A percentile compares a stretch with the other conserved stretches of the same genome.
Conservation (phyloP, 37 sponge, comb jelly and placozoan species). For the Oscarella lobularis region DNA sequence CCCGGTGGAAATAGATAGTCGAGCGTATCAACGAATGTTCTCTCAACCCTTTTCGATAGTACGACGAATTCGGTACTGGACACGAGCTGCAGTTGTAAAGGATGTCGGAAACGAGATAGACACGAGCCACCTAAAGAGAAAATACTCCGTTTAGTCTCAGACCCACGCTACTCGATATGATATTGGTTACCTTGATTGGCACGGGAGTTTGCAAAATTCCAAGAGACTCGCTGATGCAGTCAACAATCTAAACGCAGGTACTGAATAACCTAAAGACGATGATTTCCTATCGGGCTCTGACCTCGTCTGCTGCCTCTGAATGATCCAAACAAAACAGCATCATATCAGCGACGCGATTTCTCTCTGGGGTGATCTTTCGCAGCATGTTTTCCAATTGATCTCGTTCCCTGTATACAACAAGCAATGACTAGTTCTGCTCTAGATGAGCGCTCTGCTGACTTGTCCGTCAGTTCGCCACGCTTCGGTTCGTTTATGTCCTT, state of each 20-base stretch:
- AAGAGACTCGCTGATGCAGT: slow-evolving; percentile 87
- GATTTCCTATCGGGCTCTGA: slow-evolving; percentile 11
- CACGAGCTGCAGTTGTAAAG: slow-evolving; percentile 67
- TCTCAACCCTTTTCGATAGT: slow-evolving; percentile 65
- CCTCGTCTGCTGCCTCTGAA: slow-evolving; percentile 88
- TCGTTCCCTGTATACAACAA: slow-evolving; percentile 36
- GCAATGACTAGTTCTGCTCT: neutral
- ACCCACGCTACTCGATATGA: too few species aligned
- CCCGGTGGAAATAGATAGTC: too few species aligned
- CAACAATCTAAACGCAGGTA: slow-evolving; percentile 59
- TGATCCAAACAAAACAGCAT: slow-evolving; percentile 94
- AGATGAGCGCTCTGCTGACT: slow-evolving; percentile 40
- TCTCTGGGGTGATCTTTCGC: slow-evolving; percentile 63
- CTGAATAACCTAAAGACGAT: neutral
- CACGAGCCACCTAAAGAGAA: slow-evolving; percentile 39
- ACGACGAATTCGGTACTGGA: slow-evolving; percentile 35
- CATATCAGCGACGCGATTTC: slow-evolving; percentile 26
- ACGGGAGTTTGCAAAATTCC: slow-evolving; percentile 73
- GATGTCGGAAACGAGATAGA: slow-evolving; percentile 85
- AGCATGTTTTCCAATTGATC: slow-evolving; percentile 80
- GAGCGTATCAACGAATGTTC: too few species aligned
- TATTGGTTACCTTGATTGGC: slow-evolving; percentile 46
- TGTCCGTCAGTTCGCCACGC: slow-evolving; percentile 64
- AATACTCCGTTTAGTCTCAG: too few species aligned
- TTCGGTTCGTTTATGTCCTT: slow-evolving; percentile 47